Evolutionary conservation across 2,797 vertebrate species (phyloP).

Genomic region (Onychomys arenicola): DNA sequence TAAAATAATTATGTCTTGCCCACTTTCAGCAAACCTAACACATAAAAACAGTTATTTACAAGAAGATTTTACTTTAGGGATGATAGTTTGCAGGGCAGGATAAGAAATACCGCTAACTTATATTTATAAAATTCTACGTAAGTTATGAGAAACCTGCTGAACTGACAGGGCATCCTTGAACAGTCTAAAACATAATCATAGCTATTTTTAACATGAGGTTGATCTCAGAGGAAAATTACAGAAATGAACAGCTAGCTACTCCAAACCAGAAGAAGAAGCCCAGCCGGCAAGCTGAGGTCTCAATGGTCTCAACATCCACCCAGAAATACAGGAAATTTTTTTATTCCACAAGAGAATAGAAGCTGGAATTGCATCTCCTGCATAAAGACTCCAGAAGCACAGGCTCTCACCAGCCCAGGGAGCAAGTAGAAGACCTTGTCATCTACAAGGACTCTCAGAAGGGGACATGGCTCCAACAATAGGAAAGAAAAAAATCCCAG

Average conservation of each 20-base stretch:
- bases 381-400: neutral
- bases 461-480: neutral
- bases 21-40: conserved; percentile 40
- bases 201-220: neutral
- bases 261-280: neutral
- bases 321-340: neutral
- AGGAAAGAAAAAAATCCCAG: conserved; percentile 14
- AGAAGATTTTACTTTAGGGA: neutral
- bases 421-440: neutral
- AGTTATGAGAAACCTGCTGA: conserved; percentile 33
- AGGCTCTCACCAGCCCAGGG: neutral
- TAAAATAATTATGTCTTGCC: conserved; percentile 42
- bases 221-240: conserved; percentile 28
- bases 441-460: neutral
- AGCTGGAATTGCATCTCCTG: neutral
- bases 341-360: neutral
- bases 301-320: neutral
- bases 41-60: conserved; percentile 58
- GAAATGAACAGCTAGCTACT: neutral
- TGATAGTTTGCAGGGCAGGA: conserved; percentile 6
- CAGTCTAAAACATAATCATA: conserved; percentile 39
- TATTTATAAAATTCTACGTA: conserved; percentile 19
- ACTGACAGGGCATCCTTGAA: neutral
- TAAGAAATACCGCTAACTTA: conserved; percentile 30
- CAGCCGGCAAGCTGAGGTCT: neutral